These are phyloP conservation scores for Eristalinus aeneus DNA, from an alignment of 2,888 invertebrate species.

Conservation along the genomic window DNA sequence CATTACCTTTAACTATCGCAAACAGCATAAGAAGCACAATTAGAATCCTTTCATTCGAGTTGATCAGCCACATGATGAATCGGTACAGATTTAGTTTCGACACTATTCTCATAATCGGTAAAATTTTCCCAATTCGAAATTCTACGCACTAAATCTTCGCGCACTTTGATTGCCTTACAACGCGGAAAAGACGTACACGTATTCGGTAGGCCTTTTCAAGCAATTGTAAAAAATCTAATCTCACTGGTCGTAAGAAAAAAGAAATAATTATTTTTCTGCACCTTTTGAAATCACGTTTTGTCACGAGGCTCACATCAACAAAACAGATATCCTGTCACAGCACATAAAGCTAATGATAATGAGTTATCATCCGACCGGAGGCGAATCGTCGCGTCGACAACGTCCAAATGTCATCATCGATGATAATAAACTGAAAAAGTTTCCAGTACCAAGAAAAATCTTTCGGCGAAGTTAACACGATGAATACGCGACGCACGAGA, in stretches of 20 bases:
- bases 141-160: neutral
- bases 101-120: slow-evolving; percentile 62
- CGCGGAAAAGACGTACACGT: neutral
- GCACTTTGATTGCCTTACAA: neutral
- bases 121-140: neutral
- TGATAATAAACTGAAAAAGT: slow-evolving; percentile 75
- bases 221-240: neutral
- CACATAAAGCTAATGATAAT: slow-evolving; percentile 58
- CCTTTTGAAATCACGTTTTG: slow-evolving; percentile 3
- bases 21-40: slow-evolving; percentile 76
- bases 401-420: slow-evolving; percentile 76
- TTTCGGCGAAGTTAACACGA: slow-evolving; percentile 63
- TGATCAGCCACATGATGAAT: slow-evolving; percentile 72
- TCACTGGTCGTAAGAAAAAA: neutral
- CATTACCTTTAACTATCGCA: slow-evolving; percentile 76
- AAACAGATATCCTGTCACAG: slow-evolving; percentile 55
- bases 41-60: slow-evolving; percentile 77
- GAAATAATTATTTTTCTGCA: neutral
- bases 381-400: slow-evolving; percentile 69
- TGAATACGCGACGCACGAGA: slow-evolving; percentile 39
- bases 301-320: neutral
- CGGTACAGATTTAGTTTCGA: slow-evolving; percentile 73
- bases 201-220: neutral
- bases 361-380: slow-evolving; percentile 65
- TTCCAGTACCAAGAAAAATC: slow-evolving; percentile 64